Percentiles rank a stretch among this genome's conserved stretches.
phyloP scores from a whole-genome alignment of 2,888 invertebrate genomes.

The Caenorhabditis sp. region DNA sequence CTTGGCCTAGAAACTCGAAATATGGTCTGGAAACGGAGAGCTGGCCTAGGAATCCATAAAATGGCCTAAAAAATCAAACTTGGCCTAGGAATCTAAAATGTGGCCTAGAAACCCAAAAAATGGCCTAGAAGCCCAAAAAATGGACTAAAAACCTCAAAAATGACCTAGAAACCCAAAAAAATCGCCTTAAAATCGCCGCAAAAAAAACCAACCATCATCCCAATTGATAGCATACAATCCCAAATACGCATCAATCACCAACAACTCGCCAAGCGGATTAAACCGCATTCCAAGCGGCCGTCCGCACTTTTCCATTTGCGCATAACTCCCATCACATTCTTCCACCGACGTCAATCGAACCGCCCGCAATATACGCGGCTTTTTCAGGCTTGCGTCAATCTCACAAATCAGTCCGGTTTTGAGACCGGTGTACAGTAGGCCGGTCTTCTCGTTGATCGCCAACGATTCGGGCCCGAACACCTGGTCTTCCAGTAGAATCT shows the following conservation, averaged over 20 bases:
- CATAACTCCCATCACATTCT: conserved; percentile 52
- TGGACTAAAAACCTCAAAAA: too few relatives aligned
- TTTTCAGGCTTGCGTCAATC: conserved; percentile 27
- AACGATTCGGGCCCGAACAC: conserved; percentile 55
- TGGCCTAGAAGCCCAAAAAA: too few relatives aligned
- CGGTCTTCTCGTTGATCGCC: conserved; percentile 34
- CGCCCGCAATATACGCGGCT: conserved; percentile 2
- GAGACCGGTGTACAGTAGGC: conserved; percentile 44
- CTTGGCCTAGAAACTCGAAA: too few relatives aligned
- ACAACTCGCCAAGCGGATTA: conserved; percentile 34
- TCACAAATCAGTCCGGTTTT: conserved; percentile 52
- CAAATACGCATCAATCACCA: conserved; percentile 54
- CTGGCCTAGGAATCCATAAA: too few relatives aligned
- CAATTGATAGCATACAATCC: conserved; percentile 50
- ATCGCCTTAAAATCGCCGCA: too few relatives aligned
- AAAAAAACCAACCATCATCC: conserved; percentile 25
- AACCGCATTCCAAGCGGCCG: conserved; percentile 54
- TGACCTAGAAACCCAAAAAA: too few relatives aligned
- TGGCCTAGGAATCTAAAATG: too few relatives aligned
- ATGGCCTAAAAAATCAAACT: too few relatives aligned
- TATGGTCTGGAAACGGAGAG: too few relatives aligned
- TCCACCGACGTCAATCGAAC: conserved; percentile 8
- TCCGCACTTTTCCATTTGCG: conserved; percentile 41
- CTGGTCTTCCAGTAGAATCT: conserved; percentile 42
- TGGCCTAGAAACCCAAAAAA: too few relatives aligned